Evolutionary conservation across 2,888 invertebrate species (phyloP).

Genomic region (Galerucella pusilla): DNA sequence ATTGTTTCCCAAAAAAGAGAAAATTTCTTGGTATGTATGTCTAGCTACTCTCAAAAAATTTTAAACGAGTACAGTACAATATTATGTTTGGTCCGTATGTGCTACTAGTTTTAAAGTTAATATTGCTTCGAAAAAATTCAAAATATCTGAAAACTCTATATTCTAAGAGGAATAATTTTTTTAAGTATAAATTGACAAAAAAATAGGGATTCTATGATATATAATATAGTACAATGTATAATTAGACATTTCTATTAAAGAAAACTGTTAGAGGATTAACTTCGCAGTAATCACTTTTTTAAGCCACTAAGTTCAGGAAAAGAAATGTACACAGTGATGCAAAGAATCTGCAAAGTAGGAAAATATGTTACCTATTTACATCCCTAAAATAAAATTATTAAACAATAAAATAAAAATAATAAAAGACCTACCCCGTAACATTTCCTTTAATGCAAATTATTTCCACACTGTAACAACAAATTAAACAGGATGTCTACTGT

Average conservation of each 20-base stretch:
- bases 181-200: constrained; percentile 55
- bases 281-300: constrained; percentile 52
- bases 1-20: neutral
- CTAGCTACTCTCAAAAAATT: neutral
- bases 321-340: constrained; percentile 30
- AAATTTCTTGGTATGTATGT: neutral
- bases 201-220: constrained; percentile 56
- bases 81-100: constrained; percentile 56
- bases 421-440: constrained; percentile 2
- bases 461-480: neutral
- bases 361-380: neutral
- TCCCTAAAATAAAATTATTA: neutral
- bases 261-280: constrained; percentile 47
- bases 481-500: neutral
- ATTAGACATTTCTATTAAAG: constrained; percentile 49
- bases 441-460: constrained; percentile 5
- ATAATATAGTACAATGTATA: constrained; percentile 54
- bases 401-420: constrained; percentile 1
- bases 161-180: constrained; percentile 51
- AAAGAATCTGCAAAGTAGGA: neutral
- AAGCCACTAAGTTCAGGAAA: constrained; percentile 55
- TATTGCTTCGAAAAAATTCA: constrained; percentile 54
- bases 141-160: constrained; percentile 50
- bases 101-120: constrained; percentile 43
- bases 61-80: constrained; percentile 29